phyloP scores from a whole-genome alignment of 1,140 invertebrate genomes.

The Aphis craccivora region DNA sequence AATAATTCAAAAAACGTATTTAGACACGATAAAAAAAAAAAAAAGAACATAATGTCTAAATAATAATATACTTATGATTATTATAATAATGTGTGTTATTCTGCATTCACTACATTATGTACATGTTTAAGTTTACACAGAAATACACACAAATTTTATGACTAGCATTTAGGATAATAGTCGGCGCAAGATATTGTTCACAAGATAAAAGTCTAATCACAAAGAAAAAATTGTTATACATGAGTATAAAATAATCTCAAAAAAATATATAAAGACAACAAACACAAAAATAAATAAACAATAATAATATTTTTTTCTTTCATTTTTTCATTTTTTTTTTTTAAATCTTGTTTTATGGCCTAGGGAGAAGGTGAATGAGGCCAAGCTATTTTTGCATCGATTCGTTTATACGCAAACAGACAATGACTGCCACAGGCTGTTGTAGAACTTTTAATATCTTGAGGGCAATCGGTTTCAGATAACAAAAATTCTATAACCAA shows the following conservation, averaged over 20 bases:
- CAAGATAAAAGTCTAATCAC: constrained; percentile 28
- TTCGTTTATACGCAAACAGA: constrained; percentile 92
- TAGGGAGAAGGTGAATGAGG: constrained; percentile 70
- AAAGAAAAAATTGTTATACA: constrained; percentile 22
- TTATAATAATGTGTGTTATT: constrained; percentile 42
- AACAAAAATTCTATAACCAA: constrained; percentile 84
- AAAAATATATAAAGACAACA: constrained; percentile 23
- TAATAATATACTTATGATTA: constrained; percentile 26
- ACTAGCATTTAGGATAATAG: constrained; percentile 57
- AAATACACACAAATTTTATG: constrained; percentile 47
- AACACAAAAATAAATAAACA: constrained; percentile 18
- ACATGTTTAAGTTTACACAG: constrained; percentile 42
- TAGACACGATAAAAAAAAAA: neutral
- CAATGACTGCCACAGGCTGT: constrained; percentile 78
- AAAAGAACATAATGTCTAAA: constrained; percentile 27
- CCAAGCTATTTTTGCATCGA: constrained; percentile 97
- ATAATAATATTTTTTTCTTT: neutral
- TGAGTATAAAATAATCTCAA: constrained; percentile 15
- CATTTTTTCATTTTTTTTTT: neutral
- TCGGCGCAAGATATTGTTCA: constrained; percentile 40
- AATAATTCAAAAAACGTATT: constrained; percentile 20
- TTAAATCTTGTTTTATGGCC: neutral
- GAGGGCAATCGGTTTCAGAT: constrained; percentile 87
- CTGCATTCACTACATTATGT: constrained; percentile 35
- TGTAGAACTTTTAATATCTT: constrained; percentile 76